Percentiles rank a stretch among this genome's conserved stretches.
These are phyloP conservation scores for Plusia festucae DNA, from an alignment of 2,888 invertebrate genomes.

Conservation along the genomic window DNA sequence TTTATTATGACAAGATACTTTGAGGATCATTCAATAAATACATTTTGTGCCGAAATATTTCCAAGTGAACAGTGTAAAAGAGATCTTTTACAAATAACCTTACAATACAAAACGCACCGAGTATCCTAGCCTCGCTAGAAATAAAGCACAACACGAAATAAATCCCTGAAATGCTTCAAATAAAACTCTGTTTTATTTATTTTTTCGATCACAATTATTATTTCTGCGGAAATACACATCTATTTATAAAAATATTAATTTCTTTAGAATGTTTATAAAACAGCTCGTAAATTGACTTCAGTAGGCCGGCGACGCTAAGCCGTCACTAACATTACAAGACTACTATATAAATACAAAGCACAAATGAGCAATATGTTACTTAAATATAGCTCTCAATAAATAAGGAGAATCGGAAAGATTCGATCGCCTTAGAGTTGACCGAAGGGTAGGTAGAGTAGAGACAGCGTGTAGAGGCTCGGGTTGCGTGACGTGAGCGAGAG, in stretches of 20 bases:
- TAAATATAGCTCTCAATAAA: conserved; percentile 73
- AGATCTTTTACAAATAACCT: conserved; percentile 73
- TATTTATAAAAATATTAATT: conserved; percentile 83
- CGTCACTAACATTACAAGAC: conserved; percentile 64
- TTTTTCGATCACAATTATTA: conserved; percentile 84
- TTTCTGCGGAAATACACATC: conserved; percentile 82
- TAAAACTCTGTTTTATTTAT: conserved; percentile 89
- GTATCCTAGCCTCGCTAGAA: conserved; percentile 85
- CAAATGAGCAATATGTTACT: conserved; percentile 83
- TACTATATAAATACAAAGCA: conserved; percentile 83
- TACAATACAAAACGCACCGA: conserved; percentile 76
- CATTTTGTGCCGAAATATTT: conserved; percentile 74
- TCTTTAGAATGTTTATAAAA: conserved; percentile 75
- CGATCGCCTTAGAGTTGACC: conserved; percentile 57
- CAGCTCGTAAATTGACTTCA: conserved; percentile 84
- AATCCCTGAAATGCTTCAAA: conserved; percentile 87
- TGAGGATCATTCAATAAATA: conserved; percentile 70
- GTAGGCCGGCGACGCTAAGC: conserved; percentile 70
- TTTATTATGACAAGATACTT: conserved; percentile 87
- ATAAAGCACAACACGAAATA: conserved; percentile 83
- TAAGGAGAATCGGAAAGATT: conserved; percentile 60
- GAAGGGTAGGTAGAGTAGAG: conserved; percentile 50
- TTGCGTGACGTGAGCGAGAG: conserved; percentile 37
- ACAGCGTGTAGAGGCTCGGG: conserved; percentile 42
- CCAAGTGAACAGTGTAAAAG: conserved; percentile 67